Percentiles rank a stretch among this genome's conserved stretches.
Evolutionary conservation across 2,797 vertebrate genomes (phyloP).

Genomic region (Nannoperca australis): DNA sequence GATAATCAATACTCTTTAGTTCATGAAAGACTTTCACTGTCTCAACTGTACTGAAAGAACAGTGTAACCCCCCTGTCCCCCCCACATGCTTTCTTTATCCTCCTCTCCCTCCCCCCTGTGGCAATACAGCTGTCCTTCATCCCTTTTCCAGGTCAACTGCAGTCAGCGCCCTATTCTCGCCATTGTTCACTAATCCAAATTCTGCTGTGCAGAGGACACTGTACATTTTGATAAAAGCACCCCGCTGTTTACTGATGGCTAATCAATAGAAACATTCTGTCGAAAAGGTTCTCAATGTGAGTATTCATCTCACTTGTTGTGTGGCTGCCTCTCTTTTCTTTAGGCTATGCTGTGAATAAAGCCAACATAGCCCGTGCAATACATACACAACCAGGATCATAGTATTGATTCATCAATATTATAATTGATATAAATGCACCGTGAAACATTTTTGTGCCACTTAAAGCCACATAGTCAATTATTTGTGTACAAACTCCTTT

Average conservation of each 20-base stretch:
- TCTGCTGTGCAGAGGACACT: constrained; percentile 64
- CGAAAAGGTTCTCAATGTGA: constrained; percentile 40
- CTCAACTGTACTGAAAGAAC: constrained; percentile 1
- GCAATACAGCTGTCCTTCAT: constrained; percentile 52
- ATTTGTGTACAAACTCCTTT: constrained; percentile 14
- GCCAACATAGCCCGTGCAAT: not conserved
- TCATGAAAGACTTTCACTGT: constrained; percentile 43
- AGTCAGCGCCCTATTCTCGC: constrained; percentile 57
- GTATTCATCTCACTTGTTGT: constrained; percentile 10
- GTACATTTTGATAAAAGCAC: constrained; percentile 73
- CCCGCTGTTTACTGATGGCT: constrained; percentile 72
- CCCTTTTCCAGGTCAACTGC: constrained; percentile 61
- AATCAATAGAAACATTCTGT: constrained; percentile 77
- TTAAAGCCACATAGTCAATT: constrained; percentile 16
- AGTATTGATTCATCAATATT: not conserved
- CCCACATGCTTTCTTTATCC: constrained; percentile 13
- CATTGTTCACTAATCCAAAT: constrained; percentile 61
- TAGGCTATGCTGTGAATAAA: not conserved
- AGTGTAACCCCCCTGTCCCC: constrained; percentile 23
- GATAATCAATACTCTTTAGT: constrained; percentile 34
- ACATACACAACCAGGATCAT: not conserved
- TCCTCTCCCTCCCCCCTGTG: constrained; percentile 4
- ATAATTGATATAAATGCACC: constrained; percentile 21
- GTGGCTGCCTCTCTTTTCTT: constrained; percentile 25
- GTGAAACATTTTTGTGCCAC: constrained; percentile 24